A percentile compares a stretch with the other conserved stretches of the same genome.
These are phyloP conservation scores for Typhlomys cinereus DNA, from an alignment of 2,113 vertebrate species.

Conservation along the genomic window DNA sequence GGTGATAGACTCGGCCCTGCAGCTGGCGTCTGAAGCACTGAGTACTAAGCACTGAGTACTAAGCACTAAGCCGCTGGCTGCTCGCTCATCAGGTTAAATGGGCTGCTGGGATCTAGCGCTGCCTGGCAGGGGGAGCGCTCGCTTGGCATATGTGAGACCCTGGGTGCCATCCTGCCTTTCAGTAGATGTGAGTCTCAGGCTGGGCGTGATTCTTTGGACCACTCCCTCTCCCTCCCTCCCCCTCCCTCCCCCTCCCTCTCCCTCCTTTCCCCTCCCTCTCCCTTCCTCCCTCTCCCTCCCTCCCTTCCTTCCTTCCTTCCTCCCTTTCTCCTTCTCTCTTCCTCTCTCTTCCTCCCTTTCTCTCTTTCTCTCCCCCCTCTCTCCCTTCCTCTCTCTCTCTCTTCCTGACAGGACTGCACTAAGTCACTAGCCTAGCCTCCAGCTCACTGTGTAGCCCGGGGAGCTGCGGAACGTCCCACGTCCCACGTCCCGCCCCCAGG, in stretches of 20 bases:
- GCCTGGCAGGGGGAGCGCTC: not conserved
- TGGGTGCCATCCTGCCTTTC: not conserved
- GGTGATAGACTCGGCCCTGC: accelerated
- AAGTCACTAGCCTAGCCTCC: not conserved
- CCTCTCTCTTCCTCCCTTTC: not conserved
- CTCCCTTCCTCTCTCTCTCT: not conserved
- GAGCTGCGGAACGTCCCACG: not conserved
- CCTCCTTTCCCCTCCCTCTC: too few relatives aligned
- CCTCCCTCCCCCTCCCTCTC: too few relatives aligned
- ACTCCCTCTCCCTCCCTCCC: too few relatives aligned
- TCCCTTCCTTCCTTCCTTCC: too few relatives aligned
- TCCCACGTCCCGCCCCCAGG: too few relatives aligned
- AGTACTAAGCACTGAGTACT: too few relatives aligned
- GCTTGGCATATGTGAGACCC: not conserved
- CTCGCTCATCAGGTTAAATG: not conserved
- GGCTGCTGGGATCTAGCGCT: not conserved
- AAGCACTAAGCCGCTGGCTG: not conserved
- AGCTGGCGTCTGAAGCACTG: not conserved
- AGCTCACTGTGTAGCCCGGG: not conserved
- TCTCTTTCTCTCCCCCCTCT: not conserved
- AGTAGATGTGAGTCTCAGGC: too few relatives aligned
- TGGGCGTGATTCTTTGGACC: too few relatives aligned
- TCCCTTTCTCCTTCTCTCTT: too few relatives aligned
- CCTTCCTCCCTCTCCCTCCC: too few relatives aligned
- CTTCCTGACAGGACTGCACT: not conserved